Conservation (phyloP, 2,888 invertebrate genomes). For the Drosophila paranaensis region DNA sequence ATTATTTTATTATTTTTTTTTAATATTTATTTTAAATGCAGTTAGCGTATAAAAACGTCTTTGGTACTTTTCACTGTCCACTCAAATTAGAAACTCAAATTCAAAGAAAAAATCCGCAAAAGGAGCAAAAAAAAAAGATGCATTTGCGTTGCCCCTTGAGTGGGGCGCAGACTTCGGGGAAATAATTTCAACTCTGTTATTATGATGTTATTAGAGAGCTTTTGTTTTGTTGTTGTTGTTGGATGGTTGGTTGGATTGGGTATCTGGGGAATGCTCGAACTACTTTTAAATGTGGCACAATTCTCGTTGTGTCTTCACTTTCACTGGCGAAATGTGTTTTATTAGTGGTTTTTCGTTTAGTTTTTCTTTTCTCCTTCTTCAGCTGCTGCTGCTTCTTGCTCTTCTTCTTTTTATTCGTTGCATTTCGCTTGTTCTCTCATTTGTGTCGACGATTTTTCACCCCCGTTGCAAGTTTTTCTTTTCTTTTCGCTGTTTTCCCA, state of each 20-base stretch:
- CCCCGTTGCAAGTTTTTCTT: conserved; percentile 26
- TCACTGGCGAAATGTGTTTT: conserved; percentile 58
- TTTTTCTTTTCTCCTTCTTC: not conserved
- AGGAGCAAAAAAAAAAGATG: not conserved
- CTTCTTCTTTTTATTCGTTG: conserved; percentile 8
- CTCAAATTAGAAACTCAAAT: conserved; percentile 21
- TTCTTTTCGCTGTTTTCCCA: conserved; percentile 6
- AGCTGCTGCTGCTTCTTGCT: not conserved
- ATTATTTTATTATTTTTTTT: too few relatives aligned
- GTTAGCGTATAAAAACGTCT: conserved; percentile 14
- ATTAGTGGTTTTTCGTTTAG: conserved; percentile 37
- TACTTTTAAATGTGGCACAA: conserved; percentile 52
- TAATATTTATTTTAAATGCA: too few relatives aligned
- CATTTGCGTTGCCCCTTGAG: conserved; percentile 12
- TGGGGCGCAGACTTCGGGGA: conserved; percentile 45
- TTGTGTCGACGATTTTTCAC: conserved; percentile 49
- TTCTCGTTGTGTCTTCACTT: conserved; percentile 57
- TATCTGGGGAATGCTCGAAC: conserved; percentile 21
- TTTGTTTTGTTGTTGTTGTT: conserved; percentile 15
- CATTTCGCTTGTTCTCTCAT: conserved; percentile 50
- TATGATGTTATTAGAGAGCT: conserved; percentile 60
- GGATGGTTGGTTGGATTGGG: not conserved
- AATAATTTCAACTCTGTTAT: conserved; percentile 51
- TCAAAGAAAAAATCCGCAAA: not conserved
- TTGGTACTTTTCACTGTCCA: not conserved